These are phyloP conservation scores for Penaeus vannamei DNA, from an alignment of 1,140 invertebrate genomes.

Conservation along the genomic window DNA sequence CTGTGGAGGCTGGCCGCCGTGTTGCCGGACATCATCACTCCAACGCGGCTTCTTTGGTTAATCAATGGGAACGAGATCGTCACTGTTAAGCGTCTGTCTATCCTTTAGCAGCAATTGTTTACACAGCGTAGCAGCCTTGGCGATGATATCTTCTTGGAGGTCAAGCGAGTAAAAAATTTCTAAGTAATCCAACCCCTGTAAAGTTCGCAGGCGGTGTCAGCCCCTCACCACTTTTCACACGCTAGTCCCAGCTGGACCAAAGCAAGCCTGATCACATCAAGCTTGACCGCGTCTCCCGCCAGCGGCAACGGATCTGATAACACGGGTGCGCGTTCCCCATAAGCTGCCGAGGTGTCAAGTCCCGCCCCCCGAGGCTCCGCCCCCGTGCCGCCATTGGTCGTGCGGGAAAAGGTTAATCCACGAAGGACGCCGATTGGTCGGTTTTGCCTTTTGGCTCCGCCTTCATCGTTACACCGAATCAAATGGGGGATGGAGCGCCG, in stretches of 20 bases:
- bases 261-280: neutral
- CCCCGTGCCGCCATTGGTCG: slow-evolving; percentile 37
- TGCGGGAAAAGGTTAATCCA: slow-evolving; percentile 19
- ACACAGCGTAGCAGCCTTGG: neutral
- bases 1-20: slow-evolving; percentile 49
- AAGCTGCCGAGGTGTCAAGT: slow-evolving; percentile 50
- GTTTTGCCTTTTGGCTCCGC: slow-evolving; percentile 8
- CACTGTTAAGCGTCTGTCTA: neutral
- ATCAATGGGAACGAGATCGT: no score
- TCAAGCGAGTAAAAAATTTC: no score
- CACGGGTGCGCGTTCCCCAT: slow-evolving; percentile 41
- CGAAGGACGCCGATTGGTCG: neutral
- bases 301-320: slow-evolving; percentile 62
- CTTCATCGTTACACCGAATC: slow-evolving; percentile 58
- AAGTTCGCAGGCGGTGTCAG: neutral
- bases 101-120: neutral
- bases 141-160: no score
- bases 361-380: slow-evolving; percentile 45
- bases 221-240: slow-evolving; percentile 31
- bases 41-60: neutral
- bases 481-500: slow-evolving; percentile 55
- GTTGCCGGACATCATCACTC: slow-evolving; percentile 54
- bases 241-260: neutral
- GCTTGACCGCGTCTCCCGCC: slow-evolving; percentile 45
- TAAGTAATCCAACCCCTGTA: no score